phyloP scores from a whole-genome alignment of 2,113 vertebrate genomes.

The Elgaria multicarinata region DNA sequence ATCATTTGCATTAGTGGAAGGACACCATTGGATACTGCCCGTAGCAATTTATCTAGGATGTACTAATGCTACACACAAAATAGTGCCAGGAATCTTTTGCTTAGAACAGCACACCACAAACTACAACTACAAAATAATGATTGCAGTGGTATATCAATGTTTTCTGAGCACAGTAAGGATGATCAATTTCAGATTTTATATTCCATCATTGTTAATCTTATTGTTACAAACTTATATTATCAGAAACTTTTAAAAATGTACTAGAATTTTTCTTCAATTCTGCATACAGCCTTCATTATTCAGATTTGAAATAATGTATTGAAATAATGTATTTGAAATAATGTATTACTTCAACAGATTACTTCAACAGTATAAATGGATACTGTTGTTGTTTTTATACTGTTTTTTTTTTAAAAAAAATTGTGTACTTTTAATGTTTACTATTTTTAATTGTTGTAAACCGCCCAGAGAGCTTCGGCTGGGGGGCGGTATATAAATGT shows the following conservation, averaged over 20 bases:
- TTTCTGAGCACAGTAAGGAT: not conserved
- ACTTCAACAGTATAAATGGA: too few relatives aligned
- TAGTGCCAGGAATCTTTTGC: not conserved
- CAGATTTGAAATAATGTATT: not conserved
- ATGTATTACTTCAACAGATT: not conserved
- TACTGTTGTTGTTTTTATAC: too few relatives aligned
- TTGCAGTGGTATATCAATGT: not conserved
- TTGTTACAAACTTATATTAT: not conserved
- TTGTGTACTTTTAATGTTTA: too few relatives aligned
- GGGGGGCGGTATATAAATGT: too few relatives aligned
- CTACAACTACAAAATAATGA: not conserved
- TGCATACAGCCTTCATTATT: not conserved
- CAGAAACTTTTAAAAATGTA: not conserved
- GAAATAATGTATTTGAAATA: not conserved
- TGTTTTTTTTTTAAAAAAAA: too few relatives aligned
- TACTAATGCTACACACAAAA: conserved; percentile 13
- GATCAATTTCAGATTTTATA: not conserved
- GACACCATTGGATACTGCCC: too few relatives aligned
- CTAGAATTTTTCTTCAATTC: not conserved
- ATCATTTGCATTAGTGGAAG: too few relatives aligned
- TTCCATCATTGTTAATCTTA: not conserved
- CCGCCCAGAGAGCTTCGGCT: too few relatives aligned
- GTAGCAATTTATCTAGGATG: not conserved
- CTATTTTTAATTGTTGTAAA: too few relatives aligned
- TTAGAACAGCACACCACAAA: conserved; percentile 18